Evolutionary conservation across 1,140 invertebrate genomes (phyloP).

Genomic region (Epicauta chinensis): DNA sequence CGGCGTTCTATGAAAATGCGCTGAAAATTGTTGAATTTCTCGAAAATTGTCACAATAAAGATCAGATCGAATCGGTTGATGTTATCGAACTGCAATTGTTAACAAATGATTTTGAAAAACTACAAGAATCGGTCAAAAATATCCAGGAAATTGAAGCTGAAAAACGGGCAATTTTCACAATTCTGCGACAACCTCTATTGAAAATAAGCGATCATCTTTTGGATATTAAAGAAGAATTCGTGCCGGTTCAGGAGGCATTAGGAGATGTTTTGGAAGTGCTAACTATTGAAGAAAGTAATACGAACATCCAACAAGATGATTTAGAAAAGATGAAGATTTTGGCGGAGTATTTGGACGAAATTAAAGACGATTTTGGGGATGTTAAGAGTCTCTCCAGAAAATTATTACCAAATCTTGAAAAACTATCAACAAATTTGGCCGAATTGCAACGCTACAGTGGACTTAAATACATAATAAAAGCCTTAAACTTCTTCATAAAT

Average conservation of each 20-base stretch:
- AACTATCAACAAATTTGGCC: not conserved
- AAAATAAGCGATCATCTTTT: slow-evolving; percentile 1
- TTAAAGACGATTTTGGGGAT: not conserved
- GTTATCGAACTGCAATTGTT: slow-evolving; percentile 26
- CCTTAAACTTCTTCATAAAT: not conserved
- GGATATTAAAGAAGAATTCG: slow-evolving; percentile 14
- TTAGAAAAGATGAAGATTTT: slow-evolving; percentile 4
- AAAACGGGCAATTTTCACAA: slow-evolving; percentile 24
- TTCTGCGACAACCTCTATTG: slow-evolving; percentile 9
- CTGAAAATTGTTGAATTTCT: slow-evolving; percentile 32
- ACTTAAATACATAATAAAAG: not conserved
- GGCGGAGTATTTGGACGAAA: not conserved
- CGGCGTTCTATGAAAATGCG: slow-evolving; percentile 28
- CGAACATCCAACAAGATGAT: slow-evolving; percentile 22
- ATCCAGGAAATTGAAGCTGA: slow-evolving; percentile 27
- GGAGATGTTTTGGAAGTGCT: slow-evolving; percentile 36
- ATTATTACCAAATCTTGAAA: not conserved
- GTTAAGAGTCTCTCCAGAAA: not conserved
- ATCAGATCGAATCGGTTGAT: slow-evolving; percentile 6
- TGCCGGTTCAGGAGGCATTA: slow-evolving; percentile 24
- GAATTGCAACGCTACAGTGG: not conserved
- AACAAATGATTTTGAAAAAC: slow-evolving; percentile 21
- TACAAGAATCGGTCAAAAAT: slow-evolving; percentile 24
- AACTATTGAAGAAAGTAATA: slow-evolving; percentile 32
- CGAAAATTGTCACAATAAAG: slow-evolving; percentile 27